Evolutionary conservation across 2,888 invertebrate genomes (phyloP).

Genomic region (Rambutsinella grinnellia): DNA sequence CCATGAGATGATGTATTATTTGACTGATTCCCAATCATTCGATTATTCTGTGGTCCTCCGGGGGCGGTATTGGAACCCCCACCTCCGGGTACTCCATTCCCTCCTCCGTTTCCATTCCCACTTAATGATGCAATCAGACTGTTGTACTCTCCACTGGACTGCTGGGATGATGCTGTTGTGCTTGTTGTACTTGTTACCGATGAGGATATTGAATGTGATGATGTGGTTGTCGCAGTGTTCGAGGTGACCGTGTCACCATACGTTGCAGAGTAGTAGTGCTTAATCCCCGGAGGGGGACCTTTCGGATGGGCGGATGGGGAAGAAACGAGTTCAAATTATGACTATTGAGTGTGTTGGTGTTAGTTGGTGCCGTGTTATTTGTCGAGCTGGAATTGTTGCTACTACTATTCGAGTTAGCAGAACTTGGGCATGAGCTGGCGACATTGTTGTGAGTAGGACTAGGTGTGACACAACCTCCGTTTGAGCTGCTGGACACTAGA

Average conservation of each 20-base stretch:
- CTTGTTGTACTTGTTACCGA: constrained; percentile 51
- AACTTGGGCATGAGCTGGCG: constrained; percentile 42
- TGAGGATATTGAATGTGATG: constrained; percentile 36
- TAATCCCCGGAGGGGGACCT: constrained; percentile 14
- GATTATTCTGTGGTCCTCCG: constrained; percentile 7
- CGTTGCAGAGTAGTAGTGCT: constrained; percentile 39
- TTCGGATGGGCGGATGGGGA: constrained; percentile 37
- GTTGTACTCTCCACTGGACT: constrained; percentile 49
- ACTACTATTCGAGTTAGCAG: constrained; percentile 35
- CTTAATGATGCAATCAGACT: constrained; percentile 44
- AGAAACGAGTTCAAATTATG: constrained; percentile 46
- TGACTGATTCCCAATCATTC: constrained; percentile 34
- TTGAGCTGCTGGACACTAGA: constrained; percentile 56
- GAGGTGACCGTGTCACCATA: constrained; percentile 39
- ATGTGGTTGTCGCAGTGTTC: constrained; percentile 42
- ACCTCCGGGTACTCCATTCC: too few species aligned
- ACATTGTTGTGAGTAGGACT: constrained; percentile 48
- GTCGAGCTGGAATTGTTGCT: constrained; percentile 31
- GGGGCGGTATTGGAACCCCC: constrained; percentile 5
- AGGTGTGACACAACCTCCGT: constrained; percentile 51
- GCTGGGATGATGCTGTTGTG: constrained; percentile 47
- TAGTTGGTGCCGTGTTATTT: constrained; percentile 42
- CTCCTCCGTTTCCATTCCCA: constrained; percentile 11
- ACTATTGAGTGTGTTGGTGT: constrained; percentile 48
- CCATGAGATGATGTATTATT: constrained; percentile 35